Evolutionary conservation across 2,113 vertebrate species (phyloP), one percentile per base, ranked within the genome.

Genomic region (Cyphomyrus discorhynchus): DNA sequence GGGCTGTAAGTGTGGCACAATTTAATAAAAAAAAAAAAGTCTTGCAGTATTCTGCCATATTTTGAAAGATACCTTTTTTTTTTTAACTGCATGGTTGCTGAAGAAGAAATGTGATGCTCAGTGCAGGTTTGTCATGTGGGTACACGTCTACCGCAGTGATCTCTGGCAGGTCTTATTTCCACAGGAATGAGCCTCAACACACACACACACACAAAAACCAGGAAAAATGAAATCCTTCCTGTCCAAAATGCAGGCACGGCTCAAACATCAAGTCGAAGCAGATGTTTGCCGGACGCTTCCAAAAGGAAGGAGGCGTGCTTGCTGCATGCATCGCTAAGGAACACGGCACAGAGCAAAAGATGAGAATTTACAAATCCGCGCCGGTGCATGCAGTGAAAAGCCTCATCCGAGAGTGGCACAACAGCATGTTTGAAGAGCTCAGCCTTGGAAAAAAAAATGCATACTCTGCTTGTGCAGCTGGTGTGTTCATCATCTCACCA

Each of bases 1-100:
- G 94, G 85, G 95, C 95, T 95, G 93, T 91, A 90, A 93, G 96
- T 95, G 95, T 95, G 95, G 95, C 95, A 96, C 95, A 96, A 93
- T 89, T 91, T 93, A 93, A 93, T 5, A 47, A 24, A 24, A 56
- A n/a, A 58, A 62, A 58, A 42, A 31, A 82, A 84, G 19, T 11
- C 17, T 47, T 84, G 35, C 82, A 8, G 6, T 46, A 84, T 45
- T 47, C 19, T 52, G 11, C 11, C 15, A 31, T 27, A 50, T 86
- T 86, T 53, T 53, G 10, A 31, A 19, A 53, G n/a, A 52, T n/a
- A 27, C 49, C 42, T 35, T 11, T 46, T 45, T 45, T 45, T 21
- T 46, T 46, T 50, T 31, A 42, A 86, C 11, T 17, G 27, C 46
- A 11, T 31, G 11, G 46, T 31, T 17, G 13, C 84, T 52, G 24